These are phyloP conservation scores for Hirudo medicinalis DNA, from an alignment of 1,140 invertebrate genomes.

Conservation along the genomic window DNA sequence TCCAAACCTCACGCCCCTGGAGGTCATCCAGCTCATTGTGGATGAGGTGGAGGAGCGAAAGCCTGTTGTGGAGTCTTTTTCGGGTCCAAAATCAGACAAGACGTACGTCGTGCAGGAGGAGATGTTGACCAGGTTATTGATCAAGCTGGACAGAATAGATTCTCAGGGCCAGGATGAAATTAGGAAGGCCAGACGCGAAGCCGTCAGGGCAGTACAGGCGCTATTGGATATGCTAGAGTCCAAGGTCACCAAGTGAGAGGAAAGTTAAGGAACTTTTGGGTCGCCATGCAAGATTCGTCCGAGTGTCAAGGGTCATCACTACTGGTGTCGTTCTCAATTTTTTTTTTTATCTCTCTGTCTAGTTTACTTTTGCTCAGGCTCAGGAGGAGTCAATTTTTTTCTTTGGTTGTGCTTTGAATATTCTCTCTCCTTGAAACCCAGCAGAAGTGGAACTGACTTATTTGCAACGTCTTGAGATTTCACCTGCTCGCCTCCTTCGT, in stretches of 20 bases:
- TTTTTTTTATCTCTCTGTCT: too few species aligned
- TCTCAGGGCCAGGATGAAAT: slow-evolving; percentile 78
- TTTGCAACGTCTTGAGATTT: too few species aligned
- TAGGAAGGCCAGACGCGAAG: slow-evolving; percentile 65
- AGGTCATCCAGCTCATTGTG: slow-evolving; percentile 63
- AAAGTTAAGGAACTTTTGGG: too few species aligned
- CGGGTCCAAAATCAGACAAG: slow-evolving; percentile 61
- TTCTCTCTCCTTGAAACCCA: too few species aligned
- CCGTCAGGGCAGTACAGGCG: slow-evolving; percentile 72
- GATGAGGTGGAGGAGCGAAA: slow-evolving; percentile 64
- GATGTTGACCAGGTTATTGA: slow-evolving; percentile 78
- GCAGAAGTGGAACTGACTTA: too few species aligned
- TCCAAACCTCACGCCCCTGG: slow-evolving; percentile 52
- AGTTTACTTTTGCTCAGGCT: too few species aligned
- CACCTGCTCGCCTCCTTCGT: too few species aligned
- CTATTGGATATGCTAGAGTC: slow-evolving; percentile 67
- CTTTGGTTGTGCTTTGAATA: too few species aligned
- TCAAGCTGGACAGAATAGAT: slow-evolving; percentile 80
- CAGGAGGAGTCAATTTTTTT: too few species aligned
- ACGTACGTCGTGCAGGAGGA: slow-evolving; percentile 78
- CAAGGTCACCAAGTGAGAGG: slow-evolving; percentile 35
- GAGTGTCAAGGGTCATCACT: too few species aligned
- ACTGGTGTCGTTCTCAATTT: too few species aligned
- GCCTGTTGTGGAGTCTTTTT: slow-evolving; percentile 61
- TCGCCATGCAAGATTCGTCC: too few species aligned